Evolutionary conservation across 2,888 invertebrate species (phyloP).

Genomic region (Agrochola macilenta): DNA sequence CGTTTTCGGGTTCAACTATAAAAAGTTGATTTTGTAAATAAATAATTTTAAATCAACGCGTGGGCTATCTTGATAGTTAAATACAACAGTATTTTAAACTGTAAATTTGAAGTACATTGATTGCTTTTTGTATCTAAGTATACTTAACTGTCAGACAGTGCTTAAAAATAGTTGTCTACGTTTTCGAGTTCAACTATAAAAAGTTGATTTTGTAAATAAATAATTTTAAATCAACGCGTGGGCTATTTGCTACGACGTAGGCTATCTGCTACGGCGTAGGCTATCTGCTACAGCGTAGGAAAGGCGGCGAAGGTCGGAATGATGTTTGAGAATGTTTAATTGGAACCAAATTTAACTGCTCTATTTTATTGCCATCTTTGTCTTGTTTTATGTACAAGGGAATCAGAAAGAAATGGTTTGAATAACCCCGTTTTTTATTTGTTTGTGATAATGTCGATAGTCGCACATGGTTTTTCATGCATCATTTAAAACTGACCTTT

Average conservation of each 20-base stretch:
- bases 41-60: background rate
- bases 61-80: constrained; percentile 27
- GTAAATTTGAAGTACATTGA: background rate
- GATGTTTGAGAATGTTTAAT: background rate
- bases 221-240: background rate
- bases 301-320: background rate
- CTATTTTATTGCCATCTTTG: background rate
- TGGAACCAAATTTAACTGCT: background rate
- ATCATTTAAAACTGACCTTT: background rate
- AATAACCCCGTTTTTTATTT: background rate
- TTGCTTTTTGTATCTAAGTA: too few species aligned
- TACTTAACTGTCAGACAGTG: background rate
- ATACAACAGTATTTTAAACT: constrained; percentile 25
- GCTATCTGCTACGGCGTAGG: background rate
- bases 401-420: background rate
- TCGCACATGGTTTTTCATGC: background rate
- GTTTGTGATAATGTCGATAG: background rate
- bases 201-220: background rate
- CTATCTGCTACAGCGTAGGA: too few species aligned
- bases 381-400: background rate
- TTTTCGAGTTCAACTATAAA: background rate
- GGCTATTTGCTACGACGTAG: background rate
- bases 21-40: background rate
- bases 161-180: background rate
- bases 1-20: background rate